A percentile compares a stretch with the other conserved stretches of the same genome.
Conservation (phyloP, 2,888 invertebrate species). For the Schizotus pectinicornis region DNA sequence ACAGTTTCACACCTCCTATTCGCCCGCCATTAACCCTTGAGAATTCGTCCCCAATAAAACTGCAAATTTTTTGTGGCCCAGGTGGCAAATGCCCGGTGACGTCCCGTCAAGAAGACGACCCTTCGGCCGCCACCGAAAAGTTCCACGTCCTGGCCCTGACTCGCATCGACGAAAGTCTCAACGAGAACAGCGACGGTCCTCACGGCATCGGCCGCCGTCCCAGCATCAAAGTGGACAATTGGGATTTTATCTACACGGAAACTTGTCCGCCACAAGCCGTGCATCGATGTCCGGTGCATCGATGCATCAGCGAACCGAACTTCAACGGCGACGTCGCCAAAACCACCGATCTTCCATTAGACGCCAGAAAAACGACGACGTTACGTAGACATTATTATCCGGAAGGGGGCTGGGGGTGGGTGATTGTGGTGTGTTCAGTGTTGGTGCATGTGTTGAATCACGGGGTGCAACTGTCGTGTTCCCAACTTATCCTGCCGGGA, state of each 20-base stretch:
- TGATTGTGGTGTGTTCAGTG: constrained; percentile 75
- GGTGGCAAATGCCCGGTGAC: constrained; percentile 1
- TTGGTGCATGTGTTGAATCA: constrained; percentile 76
- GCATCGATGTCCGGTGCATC: constrained; percentile 42
- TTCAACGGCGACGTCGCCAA: constrained; percentile 27
- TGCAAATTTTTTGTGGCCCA: neutral
- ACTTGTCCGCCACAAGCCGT: constrained; percentile 24
- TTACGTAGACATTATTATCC: constrained; percentile 78
- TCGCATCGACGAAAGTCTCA: constrained; percentile 48
- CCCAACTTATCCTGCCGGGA: constrained; percentile 66
- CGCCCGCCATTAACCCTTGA: neutral
- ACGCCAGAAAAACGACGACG: constrained; percentile 57
- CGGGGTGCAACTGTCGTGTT: constrained; percentile 74
- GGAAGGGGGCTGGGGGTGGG: constrained; percentile 89
- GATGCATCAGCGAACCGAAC: constrained; percentile 29
- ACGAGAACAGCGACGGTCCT: constrained; percentile 24
- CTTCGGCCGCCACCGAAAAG: constrained; percentile 36
- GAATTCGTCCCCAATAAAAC: neutral
- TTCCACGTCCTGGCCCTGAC: constrained; percentile 53
- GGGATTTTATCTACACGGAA: constrained; percentile 55
- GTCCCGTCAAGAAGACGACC: neutral
- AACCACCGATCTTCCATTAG: constrained; percentile 52
- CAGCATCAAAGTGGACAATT: constrained; percentile 54
- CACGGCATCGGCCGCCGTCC: constrained; percentile 44
- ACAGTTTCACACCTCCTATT: constrained; percentile 5